Evolutionary conservation across 2,797 vertebrate species (phyloP).

Genomic region (Pseudomugil tenellus): DNA sequence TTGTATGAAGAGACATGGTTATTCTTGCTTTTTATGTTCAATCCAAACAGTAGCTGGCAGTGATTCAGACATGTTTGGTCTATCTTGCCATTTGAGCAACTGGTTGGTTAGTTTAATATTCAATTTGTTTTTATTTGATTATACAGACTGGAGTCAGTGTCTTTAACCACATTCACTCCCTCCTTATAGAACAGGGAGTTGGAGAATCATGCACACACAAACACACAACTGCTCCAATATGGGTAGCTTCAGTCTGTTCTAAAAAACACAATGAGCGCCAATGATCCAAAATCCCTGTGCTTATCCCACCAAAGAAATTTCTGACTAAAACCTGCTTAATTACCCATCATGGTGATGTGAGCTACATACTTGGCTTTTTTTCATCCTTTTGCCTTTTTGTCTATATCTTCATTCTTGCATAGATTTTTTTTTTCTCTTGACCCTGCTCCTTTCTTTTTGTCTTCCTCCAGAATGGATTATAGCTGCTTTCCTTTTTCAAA

Average conservation of each 20-base stretch:
- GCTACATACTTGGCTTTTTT: conserved; percentile 31
- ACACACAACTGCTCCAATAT: conserved; percentile 8
- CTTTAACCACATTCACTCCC: conserved; percentile 41
- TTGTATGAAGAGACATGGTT: neutral
- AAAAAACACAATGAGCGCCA: conserved; percentile 56
- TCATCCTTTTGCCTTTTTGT: conserved; percentile 2
- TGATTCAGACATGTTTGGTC: conserved; percentile 4
- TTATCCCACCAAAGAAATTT: conserved; percentile 54
- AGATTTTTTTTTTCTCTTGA: conserved; percentile 16
- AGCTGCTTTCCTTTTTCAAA: conserved; percentile 29
- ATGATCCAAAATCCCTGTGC: conserved; percentile 54
- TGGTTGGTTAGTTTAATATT: conserved; percentile 33
- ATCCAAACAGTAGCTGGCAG: conserved; percentile 8
- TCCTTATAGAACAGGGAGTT: conserved; percentile 38
- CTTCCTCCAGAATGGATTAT: conserved; percentile 37
- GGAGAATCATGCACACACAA: conserved; percentile 14
- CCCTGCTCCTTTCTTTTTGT: conserved; percentile 12
- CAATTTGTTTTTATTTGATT: conserved; percentile 49
- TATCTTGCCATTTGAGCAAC: conserved; percentile 10
- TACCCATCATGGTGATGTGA: conserved; percentile 45
- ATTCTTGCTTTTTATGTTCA: conserved; percentile 2
- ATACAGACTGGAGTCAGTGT: conserved; percentile 26
- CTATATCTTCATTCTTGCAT: conserved; percentile 16
- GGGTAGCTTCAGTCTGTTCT: conserved; percentile 49
- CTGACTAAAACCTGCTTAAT: conserved; percentile 60